Percentiles rank a stretch among this genome's conserved stretches.
phyloP scores from a whole-genome alignment of 2,888 invertebrate species.

The Callyntrura sp. region DNA sequence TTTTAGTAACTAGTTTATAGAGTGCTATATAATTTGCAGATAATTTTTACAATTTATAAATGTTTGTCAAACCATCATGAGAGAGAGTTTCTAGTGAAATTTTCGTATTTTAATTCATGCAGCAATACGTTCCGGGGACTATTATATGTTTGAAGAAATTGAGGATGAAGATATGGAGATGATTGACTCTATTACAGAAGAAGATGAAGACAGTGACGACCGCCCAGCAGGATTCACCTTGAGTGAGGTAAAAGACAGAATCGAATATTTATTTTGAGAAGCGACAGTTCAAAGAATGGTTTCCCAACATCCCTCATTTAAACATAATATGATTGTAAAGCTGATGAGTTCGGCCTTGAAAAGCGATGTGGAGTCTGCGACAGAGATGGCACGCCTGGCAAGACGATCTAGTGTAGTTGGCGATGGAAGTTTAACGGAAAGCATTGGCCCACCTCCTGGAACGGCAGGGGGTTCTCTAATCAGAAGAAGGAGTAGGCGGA shows the following conservation, averaged over 20 bases:
- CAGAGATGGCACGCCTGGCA: slow-evolving; percentile 86
- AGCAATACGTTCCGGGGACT: slow-evolving; percentile 99
- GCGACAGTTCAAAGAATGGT: background rate
- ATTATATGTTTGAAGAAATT: slow-evolving; percentile 99
- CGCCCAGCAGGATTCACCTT: slow-evolving; percentile 84
- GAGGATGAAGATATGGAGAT: slow-evolving; percentile 90
- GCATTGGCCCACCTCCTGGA: slow-evolving; percentile 81
- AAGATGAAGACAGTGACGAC: slow-evolving; percentile 87
- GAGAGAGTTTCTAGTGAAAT: background rate
- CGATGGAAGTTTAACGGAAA: slow-evolving; percentile 83
- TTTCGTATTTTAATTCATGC: slow-evolving; percentile 82
- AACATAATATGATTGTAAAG: slow-evolving; percentile 87
- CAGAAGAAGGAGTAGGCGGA: slow-evolving; percentile 75
- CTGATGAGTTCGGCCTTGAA: slow-evolving; percentile 92
- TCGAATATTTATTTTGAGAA: slow-evolving; percentile 6
- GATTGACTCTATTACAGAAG: slow-evolving; percentile 85
- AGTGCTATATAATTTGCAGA: slow-evolving; percentile 57
- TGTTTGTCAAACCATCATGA: background rate
- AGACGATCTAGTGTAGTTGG: slow-evolving; percentile 84
- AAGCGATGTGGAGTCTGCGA: slow-evolving; percentile 89
- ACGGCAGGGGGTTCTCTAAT: slow-evolving; percentile 70
- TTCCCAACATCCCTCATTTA: background rate
- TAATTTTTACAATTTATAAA: slow-evolving; percentile 24
- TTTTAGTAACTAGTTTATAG: slow-evolving; percentile 5
- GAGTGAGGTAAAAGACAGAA: slow-evolving; percentile 86